Conservation (phyloP, 2,888 invertebrate species). For the Rhaphigaster nebulosa region DNA sequence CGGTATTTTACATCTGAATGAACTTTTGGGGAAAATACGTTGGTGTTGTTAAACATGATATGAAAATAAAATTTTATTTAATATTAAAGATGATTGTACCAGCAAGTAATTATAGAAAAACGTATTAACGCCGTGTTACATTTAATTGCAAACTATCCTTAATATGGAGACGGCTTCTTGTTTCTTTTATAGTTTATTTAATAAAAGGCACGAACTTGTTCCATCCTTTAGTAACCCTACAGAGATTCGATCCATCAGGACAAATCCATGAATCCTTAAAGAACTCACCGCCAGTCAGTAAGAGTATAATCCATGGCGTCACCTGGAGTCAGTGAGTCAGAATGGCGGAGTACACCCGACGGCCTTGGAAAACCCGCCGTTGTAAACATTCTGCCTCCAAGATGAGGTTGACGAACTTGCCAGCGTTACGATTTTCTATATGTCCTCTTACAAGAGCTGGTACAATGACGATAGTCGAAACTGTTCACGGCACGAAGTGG, state of each 20-base stretch:
- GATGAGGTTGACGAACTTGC: constrained; percentile 41
- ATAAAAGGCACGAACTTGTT: too few species aligned
- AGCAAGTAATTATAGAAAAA: too few species aligned
- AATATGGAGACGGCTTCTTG: too few species aligned
- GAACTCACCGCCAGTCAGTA: neutral
- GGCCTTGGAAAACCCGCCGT: constrained; percentile 33
- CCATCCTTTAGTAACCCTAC: too few species aligned
- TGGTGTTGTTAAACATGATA: too few species aligned
- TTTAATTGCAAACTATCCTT: too few species aligned
- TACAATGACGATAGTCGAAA: neutral
- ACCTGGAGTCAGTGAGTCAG: constrained; percentile 14
- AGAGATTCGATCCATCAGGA: neutral
- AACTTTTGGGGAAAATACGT: too few species aligned
- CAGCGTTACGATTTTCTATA: neutral
- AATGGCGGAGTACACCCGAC: constrained; percentile 4
- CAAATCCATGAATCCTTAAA: neutral
- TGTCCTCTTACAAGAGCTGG: neutral
- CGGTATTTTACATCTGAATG: too few species aligned
- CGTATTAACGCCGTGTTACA: too few species aligned
- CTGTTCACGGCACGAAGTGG: neutral
- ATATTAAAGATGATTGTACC: too few species aligned
- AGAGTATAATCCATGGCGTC: neutral
- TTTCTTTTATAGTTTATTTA: too few species aligned
- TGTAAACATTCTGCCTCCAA: constrained; percentile 21
- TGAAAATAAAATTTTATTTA: too few species aligned